Evolutionary conservation across 1,140 invertebrate genomes (phyloP).

Genomic region (Lordiphosa collinella): DNA sequence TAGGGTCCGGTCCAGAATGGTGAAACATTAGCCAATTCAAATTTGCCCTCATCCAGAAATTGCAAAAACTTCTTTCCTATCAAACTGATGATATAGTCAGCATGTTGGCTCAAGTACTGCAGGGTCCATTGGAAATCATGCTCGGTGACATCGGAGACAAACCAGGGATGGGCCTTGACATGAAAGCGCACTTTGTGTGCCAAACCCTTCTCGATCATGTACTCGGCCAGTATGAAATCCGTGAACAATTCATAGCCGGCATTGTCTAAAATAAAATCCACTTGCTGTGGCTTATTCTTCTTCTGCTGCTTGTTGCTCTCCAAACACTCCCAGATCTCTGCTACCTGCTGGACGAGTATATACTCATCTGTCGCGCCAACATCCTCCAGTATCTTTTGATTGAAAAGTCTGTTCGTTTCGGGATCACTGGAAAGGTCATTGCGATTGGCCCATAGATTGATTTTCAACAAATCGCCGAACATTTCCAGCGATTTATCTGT

Average conservation of each 20-base stretch:
- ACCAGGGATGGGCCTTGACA: slow-evolving; percentile 96
- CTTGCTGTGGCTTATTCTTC: slow-evolving; percentile 32
- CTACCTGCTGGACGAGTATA: slow-evolving; percentile 85
- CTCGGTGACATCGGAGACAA: slow-evolving; percentile 92
- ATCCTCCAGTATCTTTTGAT: slow-evolving; percentile 82
- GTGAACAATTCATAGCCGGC: slow-evolving; percentile 95
- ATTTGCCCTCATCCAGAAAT: slow-evolving; percentile 81
- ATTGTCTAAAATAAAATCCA: slow-evolving; percentile 95
- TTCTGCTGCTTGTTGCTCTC: slow-evolving; percentile 17
- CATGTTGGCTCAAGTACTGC: slow-evolving; percentile 79
- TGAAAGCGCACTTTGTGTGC: slow-evolving; percentile 89
- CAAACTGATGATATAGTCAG: slow-evolving; percentile 68
- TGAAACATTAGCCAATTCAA: slow-evolving; percentile 82
- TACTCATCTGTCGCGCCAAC: slow-evolving; percentile 84
- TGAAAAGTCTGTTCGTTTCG: slow-evolving; percentile 39
- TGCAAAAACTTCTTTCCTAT: slow-evolving; percentile 82
- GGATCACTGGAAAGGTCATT: slow-evolving; percentile 85
- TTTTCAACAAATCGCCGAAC: slow-evolving; percentile 82
- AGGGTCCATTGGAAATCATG: slow-evolving; percentile 89
- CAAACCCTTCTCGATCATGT: slow-evolving; percentile 85
- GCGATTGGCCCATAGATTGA: slow-evolving; percentile 87
- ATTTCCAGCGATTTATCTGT: slow-evolving; percentile 71
- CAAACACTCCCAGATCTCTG: slow-evolving; percentile 81
- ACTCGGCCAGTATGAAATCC: slow-evolving; percentile 94
- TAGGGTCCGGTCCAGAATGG: slow-evolving; percentile 94